These are phyloP conservation scores for Tragulus kanchil DNA, from an alignment of 2,113 vertebrate species.

Conservation along the genomic window DNA sequence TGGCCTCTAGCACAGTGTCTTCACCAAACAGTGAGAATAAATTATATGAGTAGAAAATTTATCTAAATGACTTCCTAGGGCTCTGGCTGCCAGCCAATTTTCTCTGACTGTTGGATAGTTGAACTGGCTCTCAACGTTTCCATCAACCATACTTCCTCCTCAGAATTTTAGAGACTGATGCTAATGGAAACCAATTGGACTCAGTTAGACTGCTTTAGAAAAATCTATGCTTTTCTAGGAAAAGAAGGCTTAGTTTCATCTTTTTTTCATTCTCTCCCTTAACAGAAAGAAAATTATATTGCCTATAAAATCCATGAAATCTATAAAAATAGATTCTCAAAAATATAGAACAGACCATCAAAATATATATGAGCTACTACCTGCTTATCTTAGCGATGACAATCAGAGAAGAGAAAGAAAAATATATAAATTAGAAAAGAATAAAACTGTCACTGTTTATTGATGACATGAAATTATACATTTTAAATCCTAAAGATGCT, in stretches of 20 bases:
- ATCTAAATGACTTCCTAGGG: constrained; percentile 59
- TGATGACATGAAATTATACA: not conserved
- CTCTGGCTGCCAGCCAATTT: constrained; percentile 24
- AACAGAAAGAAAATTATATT: not conserved
- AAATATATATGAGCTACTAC: not conserved
- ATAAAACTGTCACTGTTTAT: not conserved
- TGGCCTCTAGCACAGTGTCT: constrained; percentile 40
- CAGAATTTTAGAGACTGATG: constrained; percentile 44
- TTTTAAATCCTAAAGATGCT: not conserved
- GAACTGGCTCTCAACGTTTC: constrained; percentile 61
- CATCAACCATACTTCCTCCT: not conserved
- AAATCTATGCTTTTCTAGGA: constrained; percentile 16
- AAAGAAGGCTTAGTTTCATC: not conserved
- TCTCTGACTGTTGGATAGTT: constrained; percentile 56
- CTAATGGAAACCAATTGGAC: constrained; percentile 59
- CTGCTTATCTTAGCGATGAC: not conserved
- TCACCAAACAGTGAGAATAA: constrained; percentile 60
- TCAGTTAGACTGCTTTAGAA: not conserved
- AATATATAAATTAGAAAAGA: not conserved
- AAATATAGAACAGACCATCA: not conserved
- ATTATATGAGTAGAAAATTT: constrained; percentile 61
- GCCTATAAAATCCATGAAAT: not conserved
- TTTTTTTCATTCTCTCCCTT: not conserved
- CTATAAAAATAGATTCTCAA: not conserved
- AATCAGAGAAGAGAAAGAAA: not conserved